Conservation (phyloP, 2,888 invertebrate genomes). For the Xanthia togata region DNA sequence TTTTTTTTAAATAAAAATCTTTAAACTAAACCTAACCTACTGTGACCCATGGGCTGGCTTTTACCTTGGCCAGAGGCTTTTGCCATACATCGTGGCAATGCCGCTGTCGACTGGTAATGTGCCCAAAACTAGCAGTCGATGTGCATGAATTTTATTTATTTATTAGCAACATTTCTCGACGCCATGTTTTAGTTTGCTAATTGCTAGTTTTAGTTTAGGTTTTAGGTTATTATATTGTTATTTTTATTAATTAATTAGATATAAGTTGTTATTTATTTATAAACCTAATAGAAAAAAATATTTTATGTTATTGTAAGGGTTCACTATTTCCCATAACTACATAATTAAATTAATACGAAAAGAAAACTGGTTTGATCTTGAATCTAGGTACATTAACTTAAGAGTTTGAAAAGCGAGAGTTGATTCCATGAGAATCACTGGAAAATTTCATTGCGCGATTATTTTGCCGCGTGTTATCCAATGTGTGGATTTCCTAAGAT, state of each 20-base stretch:
- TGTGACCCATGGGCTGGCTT: too few relatives aligned
- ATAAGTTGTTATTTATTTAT: too few relatives aligned
- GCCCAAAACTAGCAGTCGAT: too few relatives aligned
- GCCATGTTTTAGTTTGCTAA: too few relatives aligned
- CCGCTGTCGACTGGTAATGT: too few relatives aligned
- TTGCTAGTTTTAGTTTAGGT: too few relatives aligned
- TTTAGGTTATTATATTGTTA: too few relatives aligned
- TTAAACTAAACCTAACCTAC: not conserved
- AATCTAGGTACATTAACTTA: not conserved
- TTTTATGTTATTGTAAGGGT: not conserved
- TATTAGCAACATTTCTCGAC: too few relatives aligned
- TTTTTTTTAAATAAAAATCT: not conserved
- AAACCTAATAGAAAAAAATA: not conserved
- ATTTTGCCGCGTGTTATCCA: not conserved
- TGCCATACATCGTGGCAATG: too few relatives aligned
- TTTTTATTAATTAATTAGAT: too few relatives aligned
- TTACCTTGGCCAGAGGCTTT: too few relatives aligned
- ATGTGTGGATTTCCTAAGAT: conserved; percentile 13
- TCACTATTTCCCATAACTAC: not conserved
- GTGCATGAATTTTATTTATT: too few relatives aligned
- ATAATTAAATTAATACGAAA: not conserved
- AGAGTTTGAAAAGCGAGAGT: not conserved
- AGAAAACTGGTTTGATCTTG: not conserved
- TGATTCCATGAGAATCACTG: not conserved
- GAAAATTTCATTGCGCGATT: not conserved